phyloP scores from a whole-genome alignment of 2,797 vertebrate genomes.

The Coracias cyanogaster region DNA sequence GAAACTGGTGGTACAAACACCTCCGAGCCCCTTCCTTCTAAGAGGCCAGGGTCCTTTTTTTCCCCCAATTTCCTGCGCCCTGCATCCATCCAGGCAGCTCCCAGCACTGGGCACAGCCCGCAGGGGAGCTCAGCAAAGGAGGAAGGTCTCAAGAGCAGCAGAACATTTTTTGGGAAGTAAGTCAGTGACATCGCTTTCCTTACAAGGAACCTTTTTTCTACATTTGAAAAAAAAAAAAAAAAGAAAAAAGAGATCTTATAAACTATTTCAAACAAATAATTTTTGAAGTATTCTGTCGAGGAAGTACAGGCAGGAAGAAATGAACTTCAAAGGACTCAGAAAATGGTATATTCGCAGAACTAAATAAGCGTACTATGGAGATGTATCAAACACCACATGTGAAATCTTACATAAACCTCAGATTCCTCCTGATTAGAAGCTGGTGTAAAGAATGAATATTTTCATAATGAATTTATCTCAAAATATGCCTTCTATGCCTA shows the following conservation, averaged over 20 bases:
- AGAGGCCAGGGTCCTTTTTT: background rate
- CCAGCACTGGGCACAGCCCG: background rate
- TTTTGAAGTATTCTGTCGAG: background rate
- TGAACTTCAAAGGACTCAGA: background rate
- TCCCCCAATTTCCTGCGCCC: background rate
- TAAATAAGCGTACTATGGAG: accelerated
- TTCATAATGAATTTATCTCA: background rate
- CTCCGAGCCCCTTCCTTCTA: background rate
- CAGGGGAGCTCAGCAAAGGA: accelerated
- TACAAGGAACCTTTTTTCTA: background rate
- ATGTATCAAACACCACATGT: accelerated
- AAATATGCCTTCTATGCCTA: no score
- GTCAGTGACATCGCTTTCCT: background rate
- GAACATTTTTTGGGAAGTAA: background rate
- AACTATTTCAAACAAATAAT: background rate
- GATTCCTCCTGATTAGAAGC: background rate
- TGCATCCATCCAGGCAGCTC: no score
- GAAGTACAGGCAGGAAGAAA: background rate
- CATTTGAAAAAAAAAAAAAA: background rate
- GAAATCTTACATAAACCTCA: background rate
- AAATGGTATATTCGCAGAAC: background rate
- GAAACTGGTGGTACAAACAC: accelerated
- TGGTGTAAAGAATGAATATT: background rate
- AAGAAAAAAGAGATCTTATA: background rate
- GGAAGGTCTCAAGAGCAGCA: background rate